Conservation (phyloP, 2,113 vertebrate genomes). For the Clarias macrocephalus region DNA sequence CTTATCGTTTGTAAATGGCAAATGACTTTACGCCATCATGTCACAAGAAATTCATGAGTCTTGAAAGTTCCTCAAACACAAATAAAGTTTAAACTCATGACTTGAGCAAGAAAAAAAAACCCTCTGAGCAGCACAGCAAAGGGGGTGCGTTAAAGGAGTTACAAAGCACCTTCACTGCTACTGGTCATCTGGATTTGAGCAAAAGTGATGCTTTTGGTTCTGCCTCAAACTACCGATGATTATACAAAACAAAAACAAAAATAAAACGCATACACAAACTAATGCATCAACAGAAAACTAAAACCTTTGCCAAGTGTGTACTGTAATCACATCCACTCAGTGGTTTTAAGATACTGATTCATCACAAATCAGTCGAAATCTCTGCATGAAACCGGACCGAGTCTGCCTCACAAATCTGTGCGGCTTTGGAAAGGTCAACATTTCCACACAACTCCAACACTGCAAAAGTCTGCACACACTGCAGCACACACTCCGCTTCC, state of each 20-base stretch:
- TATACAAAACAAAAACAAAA: too few species aligned
- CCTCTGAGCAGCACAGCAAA: too few species aligned
- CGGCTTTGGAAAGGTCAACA: background rate
- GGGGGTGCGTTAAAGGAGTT: background rate
- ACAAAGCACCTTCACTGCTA: background rate
- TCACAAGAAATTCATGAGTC: too few species aligned
- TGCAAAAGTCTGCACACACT: slow-evolving; percentile 25
- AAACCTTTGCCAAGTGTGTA: background rate
- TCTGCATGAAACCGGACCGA: background rate
- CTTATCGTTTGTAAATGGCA: too few species aligned
- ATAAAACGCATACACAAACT: too few species aligned
- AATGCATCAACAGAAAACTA: background rate
- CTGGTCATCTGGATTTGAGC: background rate
- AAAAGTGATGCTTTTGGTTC: background rate
- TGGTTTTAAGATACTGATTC: background rate
- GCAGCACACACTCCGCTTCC: slow-evolving; percentile 29
- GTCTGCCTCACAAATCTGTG: background rate
- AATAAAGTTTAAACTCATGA: background rate
- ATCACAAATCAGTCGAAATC: too few species aligned
- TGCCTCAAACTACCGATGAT: too few species aligned
- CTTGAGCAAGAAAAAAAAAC: background rate
- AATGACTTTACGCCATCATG: too few species aligned
- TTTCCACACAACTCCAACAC: slow-evolving; percentile 10
- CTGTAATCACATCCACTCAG: background rate
- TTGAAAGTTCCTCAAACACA: too few species aligned